Percentiles rank a stretch among this genome's conserved stretches.
phyloP scores from a whole-genome alignment of 1,140 invertebrate genomes.

The Arion vulgaris region DNA sequence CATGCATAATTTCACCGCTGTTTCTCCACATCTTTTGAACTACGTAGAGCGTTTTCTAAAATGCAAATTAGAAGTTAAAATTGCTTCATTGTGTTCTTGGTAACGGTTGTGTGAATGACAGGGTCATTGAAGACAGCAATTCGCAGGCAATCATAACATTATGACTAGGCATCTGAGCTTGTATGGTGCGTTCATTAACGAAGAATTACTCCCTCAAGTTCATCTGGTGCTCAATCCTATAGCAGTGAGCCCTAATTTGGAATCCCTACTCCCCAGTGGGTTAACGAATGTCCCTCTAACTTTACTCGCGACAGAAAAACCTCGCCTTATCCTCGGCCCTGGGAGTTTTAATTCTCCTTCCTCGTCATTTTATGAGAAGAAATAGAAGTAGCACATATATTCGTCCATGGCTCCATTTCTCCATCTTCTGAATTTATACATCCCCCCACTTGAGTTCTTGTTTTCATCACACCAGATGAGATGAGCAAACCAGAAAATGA shows the following conservation, averaged over 20 bases:
- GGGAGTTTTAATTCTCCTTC: slow-evolving; percentile 29
- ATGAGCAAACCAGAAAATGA: slow-evolving; percentile 23
- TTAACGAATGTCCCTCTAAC: neutral
- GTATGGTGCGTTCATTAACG: slow-evolving; percentile 11
- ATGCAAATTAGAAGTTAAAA: neutral
- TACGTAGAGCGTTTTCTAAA: neutral
- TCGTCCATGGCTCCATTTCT: neutral
- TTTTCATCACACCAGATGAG: neutral
- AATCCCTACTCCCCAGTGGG: neutral
- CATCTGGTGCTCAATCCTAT: neutral
- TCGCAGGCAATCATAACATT: slow-evolving; percentile 1
- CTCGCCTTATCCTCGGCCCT: neutral
- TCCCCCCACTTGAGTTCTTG: slow-evolving; percentile 12
- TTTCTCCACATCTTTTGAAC: too few species aligned
- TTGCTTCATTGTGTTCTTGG: neutral
- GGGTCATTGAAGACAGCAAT: neutral
- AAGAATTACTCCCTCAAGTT: slow-evolving; percentile 24
- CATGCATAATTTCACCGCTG: too few species aligned
- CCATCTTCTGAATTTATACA: slow-evolving; percentile 11
- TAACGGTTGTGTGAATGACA: neutral
- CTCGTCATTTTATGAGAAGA: neutral
- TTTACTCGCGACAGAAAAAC: neutral
- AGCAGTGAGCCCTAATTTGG: neutral
- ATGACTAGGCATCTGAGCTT: slow-evolving; percentile 2
- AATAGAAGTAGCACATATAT: neutral